These are phyloP conservation scores for Pristis pectinata DNA, from an alignment of 2,797 vertebrate genomes.

Conservation along the genomic window DNA sequence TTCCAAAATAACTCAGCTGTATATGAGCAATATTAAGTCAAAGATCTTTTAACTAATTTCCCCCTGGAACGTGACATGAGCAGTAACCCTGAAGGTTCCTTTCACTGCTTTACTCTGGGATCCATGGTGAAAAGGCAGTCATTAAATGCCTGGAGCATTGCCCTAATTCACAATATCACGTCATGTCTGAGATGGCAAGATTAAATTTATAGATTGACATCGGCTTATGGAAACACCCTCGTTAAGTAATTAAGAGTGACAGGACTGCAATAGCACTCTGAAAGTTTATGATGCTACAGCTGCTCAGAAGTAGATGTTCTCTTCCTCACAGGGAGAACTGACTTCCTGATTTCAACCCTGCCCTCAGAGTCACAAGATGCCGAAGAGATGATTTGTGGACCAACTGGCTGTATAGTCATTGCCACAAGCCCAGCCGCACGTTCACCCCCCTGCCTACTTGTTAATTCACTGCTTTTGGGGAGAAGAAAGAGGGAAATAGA, in stretches of 20 bases:
- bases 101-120: too few species aligned
- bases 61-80: too few species aligned
- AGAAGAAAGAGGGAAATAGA: background rate
- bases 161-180: background rate
- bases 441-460: background rate
- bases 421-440: background rate
- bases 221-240: background rate
- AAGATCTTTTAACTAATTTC: too few species aligned
- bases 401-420: too few species aligned
- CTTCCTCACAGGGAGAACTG: background rate
- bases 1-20: too few species aligned
- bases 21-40: too few species aligned
- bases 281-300: background rate
- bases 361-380: too few species aligned
- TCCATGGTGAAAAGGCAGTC: background rate
- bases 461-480: background rate
- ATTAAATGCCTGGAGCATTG: background rate
- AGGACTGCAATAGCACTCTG: background rate
- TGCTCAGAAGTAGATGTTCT: background rate
- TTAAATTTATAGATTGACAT: background rate
- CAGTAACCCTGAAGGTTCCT: too few species aligned
- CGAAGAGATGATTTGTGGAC: background rate
- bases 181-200: background rate
- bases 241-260: background rate
- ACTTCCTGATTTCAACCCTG: background rate